A percentile compares a stretch with the other conserved stretches of the same genome.
Conservation (phyloP, 2,888 invertebrate species). For the Nemoura dubitans region DNA sequence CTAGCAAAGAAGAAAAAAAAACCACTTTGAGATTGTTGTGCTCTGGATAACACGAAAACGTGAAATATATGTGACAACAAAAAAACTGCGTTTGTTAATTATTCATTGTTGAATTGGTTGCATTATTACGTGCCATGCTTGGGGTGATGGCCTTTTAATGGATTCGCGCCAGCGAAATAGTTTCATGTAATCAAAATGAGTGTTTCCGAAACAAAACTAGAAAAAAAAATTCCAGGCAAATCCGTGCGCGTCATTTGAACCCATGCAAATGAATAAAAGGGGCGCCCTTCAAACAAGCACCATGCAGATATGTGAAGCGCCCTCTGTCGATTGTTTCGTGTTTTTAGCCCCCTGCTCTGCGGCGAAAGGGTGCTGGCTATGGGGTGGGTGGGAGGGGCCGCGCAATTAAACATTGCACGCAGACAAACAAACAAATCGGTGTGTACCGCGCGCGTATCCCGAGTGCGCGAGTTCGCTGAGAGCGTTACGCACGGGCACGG, state of each 20-base stretch:
- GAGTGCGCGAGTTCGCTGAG: too few species aligned
- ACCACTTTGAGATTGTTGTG: neutral
- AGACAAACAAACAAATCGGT: neutral
- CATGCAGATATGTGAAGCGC: neutral
- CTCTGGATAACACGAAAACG: neutral
- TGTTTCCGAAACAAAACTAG: neutral
- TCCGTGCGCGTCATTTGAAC: neutral
- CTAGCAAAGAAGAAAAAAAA: neutral
- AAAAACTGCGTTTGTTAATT: conserved; percentile 15
- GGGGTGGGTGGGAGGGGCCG: neutral
- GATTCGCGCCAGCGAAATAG: neutral
- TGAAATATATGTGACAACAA: neutral
- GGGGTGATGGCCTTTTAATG: neutral
- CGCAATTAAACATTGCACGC: conserved; percentile 7
- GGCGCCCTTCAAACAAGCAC: neutral
- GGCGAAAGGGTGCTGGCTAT: neutral
- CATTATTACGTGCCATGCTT: neutral
- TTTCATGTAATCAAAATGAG: neutral
- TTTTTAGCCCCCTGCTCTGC: neutral
- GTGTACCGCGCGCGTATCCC: neutral
- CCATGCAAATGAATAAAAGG: neutral
- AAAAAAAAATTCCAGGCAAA: neutral
- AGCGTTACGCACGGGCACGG: too few species aligned
- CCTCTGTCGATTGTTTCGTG: neutral
- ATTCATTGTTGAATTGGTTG: conserved; percentile 31